Base-by-base conservation (phyloP, 2,888 invertebrate species). In the Heteropelma amictum region DNA sequence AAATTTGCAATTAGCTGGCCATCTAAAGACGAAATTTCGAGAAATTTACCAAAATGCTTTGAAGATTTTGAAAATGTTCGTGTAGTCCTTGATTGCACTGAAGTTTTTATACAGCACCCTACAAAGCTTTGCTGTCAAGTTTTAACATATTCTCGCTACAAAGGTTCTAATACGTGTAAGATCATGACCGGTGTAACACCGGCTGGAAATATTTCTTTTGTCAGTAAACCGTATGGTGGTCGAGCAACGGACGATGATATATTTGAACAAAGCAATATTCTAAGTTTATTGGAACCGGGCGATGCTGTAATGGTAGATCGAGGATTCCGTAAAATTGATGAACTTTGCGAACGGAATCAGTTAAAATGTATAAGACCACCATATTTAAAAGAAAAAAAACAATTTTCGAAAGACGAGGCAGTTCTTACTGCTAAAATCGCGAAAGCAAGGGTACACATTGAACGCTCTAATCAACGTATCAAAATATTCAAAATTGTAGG, bases 1-100 rank as follows among this genome's bases (percentile, higher is more conserved):
- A 60, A 60, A 60, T 26, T 28, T 60, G 42, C 28, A 2, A 30
- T 45, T 10, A n/a, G 1, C 10, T 72, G 53, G 58, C 58, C 51
- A 23, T 2, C 28, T 0, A 75, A 64, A 35, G 47, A 74, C 10
- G 72, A 80, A 72, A 70, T 77, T 40, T 49, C 49, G 1, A 35
- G 58, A 21, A 79, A 76, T 72, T 70, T 81, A 65, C 79, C 80
- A 30, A 35, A 30, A 17, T 79, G 76, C 68, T 81, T 82, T 73
- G 19, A 77, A 30, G 51, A 61, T 56, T 81, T 79, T 65, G n/a
- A 54, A 23, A 49, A 78, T 23, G 70, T 72, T 8, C 47, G 74
- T 12, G 58, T 78, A n/a, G 72, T 82, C 5, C 54, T 81, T 8
- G 81, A 82, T 69, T 82, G 80, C 51, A 77, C 78, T 6, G 80